phyloP scores from a whole-genome alignment of 1,140 invertebrate species.

The Adelges cooleyi region DNA sequence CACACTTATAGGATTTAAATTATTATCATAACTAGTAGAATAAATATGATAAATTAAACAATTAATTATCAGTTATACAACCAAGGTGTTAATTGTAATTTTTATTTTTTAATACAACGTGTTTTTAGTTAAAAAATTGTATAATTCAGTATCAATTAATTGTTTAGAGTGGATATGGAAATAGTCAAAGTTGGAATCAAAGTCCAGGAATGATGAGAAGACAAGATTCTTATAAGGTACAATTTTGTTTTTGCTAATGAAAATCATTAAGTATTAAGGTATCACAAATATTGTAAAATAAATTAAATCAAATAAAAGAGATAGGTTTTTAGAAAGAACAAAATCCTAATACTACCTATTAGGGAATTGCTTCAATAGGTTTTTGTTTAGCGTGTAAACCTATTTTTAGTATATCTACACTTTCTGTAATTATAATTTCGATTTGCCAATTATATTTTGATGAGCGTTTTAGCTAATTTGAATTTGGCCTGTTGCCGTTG shows the following conservation, averaged over 20 bases:
- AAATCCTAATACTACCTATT: slow-evolving; percentile 15
- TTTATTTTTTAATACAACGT: too few relatives aligned
- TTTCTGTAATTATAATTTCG: slow-evolving; percentile 24
- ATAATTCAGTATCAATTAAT: too few relatives aligned
- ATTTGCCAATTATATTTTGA: slow-evolving; percentile 26
- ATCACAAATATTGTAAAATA: neutral
- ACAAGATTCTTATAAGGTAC: slow-evolving; percentile 15
- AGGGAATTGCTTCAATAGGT: slow-evolving; percentile 10
- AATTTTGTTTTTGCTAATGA: neutral
- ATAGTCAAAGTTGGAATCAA: slow-evolving; percentile 12
- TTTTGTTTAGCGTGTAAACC: slow-evolving; percentile 5
- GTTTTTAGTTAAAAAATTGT: too few relatives aligned
- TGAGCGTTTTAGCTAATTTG: slow-evolving; percentile 28
- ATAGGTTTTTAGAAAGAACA: slow-evolving; percentile 15
- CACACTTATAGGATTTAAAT: too few relatives aligned
- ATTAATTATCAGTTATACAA: too few relatives aligned
- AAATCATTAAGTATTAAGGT: neutral
- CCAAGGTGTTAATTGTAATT: too few relatives aligned
- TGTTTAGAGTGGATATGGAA: slow-evolving; percentile 14
- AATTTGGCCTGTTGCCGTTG: slow-evolving; percentile 28
- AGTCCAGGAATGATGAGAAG: slow-evolving; percentile 22
- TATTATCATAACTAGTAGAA: too few relatives aligned
- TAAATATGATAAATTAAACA: too few relatives aligned
- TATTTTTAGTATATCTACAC: slow-evolving; percentile 19
- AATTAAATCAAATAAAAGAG: neutral